Base-by-base conservation (phyloP, 2,113 vertebrate genomes). In the Prionailurus viverrinus region DNA sequence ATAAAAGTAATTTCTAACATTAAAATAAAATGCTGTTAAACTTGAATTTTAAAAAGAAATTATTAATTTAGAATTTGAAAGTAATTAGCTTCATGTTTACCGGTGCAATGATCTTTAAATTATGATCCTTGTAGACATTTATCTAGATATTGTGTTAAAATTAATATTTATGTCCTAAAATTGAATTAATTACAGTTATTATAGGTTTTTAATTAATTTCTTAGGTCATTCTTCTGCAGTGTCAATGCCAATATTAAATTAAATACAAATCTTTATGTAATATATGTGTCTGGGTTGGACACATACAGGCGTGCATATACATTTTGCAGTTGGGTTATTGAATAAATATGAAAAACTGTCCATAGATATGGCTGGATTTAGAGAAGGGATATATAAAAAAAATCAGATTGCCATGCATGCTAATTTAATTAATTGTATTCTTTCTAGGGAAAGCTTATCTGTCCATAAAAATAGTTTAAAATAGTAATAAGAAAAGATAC, bases 61-160 rank as follows among this genome's bases (percentile, higher is more conserved):
- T 73, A 86, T 88, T 91, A 81, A 80, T 83, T 94, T 94, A 94
- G 45, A 12, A 88, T 58, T 65, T 66, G 29, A 69, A 94, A 94
- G 12, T 55, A 58, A 79, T 95, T 76, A 65, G 9, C n/a, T 79
- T 98, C 51, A 45, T 89, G 15, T 91, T 93, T 94, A 58, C 19
- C 8, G 83, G 33, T 91, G 3, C 29, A 91, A 88, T 65, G 15
- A 51, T 45, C 18, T 96, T 97, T 91, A 91, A 94, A 84, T 21
- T 33, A 69, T 61, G 36, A 91, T 53, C 18, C 7, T 65, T 88
- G 1, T 51, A 88, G 55, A 94, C 10, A 23, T 86, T 92, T 95
- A 74, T 79, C 58, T 11, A 90, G 25, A 29, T 41, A 66, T 13
- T 69, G 45, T 79, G 10, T 31, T 89, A 71, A 90, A 82, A 93